phyloP scores from a whole-genome alignment of 2,113 vertebrate genomes.

The Beaufortia kweichowensis region DNA sequence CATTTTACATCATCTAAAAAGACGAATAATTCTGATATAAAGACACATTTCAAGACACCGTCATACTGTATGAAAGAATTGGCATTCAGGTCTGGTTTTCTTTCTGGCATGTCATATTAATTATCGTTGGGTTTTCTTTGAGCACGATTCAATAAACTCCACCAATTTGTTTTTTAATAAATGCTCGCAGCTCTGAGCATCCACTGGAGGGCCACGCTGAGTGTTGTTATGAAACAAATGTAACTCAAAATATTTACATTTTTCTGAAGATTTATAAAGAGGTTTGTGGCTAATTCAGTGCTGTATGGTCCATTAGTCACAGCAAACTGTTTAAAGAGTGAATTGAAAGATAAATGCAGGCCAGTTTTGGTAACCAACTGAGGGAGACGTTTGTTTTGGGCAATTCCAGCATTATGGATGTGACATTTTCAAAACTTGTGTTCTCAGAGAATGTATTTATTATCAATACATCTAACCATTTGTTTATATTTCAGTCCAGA shows the following conservation, averaged over 20 bases:
- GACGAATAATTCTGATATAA: no score
- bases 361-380: not conserved
- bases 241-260: no score
- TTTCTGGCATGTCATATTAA: not conserved
- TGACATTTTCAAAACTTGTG: no score
- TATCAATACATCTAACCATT: no score
- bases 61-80: no score
- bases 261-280: no score
- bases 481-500: no score
- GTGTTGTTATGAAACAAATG: not conserved
- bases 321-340: not conserved
- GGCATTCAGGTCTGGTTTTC: not conserved
- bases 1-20: no score
- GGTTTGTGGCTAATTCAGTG: not conserved
- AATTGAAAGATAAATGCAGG: not conserved
- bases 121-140: not conserved
- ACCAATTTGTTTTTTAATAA: not conserved
- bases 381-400: no score
- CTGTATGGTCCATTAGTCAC: not conserved
- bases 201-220: not conserved
- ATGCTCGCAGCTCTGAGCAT: not conserved
- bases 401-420: no score
- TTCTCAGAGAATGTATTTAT: no score
- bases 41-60: no score
- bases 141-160: not conserved